Base-by-base conservation (phyloP, 2,797 vertebrate species). In the Nannoperca australis region DNA sequence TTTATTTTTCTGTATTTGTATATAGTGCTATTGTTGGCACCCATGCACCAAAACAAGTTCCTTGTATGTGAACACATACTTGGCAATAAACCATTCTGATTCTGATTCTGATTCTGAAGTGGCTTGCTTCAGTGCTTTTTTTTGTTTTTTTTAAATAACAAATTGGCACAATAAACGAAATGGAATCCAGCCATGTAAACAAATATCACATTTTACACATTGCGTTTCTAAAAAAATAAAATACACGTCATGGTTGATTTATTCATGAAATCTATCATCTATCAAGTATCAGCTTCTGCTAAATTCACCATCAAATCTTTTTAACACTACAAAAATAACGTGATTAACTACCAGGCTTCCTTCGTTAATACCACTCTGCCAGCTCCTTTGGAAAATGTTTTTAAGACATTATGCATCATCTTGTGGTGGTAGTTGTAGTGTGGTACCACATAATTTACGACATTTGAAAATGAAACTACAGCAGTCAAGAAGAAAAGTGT, bases 111-210 rank as follows among this genome's bases (percentile, higher is more conserved):
- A n/a, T n/a, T n/a, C n/a, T n/a, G n/a, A n/a, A n/a, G n/a, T n/a
- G n/a, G n/a, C n/a, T n/a, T n/a, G n/a, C n/a, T n/a, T n/a, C n/a
- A n/a, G n/a, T n/a, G n/a, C n/a, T n/a, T 51, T 30, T 27, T 24
- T 44, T 42, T 61, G 68, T 24, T 44, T 50, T 61, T 73, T 36
- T 40, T 40, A 12, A 63, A 20, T 2, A 14, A 58, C 13, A 50
- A 72, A 50, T 24, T 40, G 13, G 3, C 14, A 53, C 40, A 59
- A 51, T 8, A 51, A 63, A 66, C 5, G 14, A 72, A 60, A 49
- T 61, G 17, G 55, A 63, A 68, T 32, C 36, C 8, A 67, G 32
- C 9, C 32, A 65, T 51, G 42, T 40, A 68, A 78, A 81, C 67
- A 78, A 61, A 24, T 15, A 55, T 54, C 40, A 51, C 5, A 47